Evolutionary conservation across 2,113 vertebrate species (phyloP).

Genomic region (Anas platyrhynchos): DNA sequence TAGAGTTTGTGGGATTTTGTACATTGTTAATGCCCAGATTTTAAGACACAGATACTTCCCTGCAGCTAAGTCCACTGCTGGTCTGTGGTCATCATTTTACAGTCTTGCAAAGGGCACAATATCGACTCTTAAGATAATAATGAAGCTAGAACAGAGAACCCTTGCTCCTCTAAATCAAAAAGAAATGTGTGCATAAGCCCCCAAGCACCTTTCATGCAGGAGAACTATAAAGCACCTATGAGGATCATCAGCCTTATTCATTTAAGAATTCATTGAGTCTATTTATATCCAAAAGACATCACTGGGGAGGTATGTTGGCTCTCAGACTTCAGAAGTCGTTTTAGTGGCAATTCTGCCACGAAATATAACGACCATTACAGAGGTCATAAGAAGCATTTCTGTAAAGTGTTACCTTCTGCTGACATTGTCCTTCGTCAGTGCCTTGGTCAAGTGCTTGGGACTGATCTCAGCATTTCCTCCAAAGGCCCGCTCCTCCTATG

Average conservation of each 20-base stretch:
- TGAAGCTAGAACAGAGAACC: accelerated
- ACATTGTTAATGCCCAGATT: not conserved
- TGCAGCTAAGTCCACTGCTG: not conserved
- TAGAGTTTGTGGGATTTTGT: not conserved
- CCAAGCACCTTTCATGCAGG: not conserved
- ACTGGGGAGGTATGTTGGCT: not conserved
- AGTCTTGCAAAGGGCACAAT: accelerated
- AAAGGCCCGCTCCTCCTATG: not conserved
- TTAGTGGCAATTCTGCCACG: not conserved
- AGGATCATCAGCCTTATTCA: not conserved
- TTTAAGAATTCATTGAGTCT: not conserved
- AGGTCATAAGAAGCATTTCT: not conserved
- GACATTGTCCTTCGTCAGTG: not conserved
- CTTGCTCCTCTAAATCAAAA: not conserved
- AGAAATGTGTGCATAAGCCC: not conserved
- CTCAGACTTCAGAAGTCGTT: not conserved
- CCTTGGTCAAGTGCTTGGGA: not conserved
- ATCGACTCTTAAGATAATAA: not conserved
- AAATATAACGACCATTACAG: not conserved
- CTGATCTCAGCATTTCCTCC: conserved; percentile 15
- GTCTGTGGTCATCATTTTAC: not conserved
- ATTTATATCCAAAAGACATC: not conserved
- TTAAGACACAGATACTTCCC: not conserved
- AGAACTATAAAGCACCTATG: not conserved
- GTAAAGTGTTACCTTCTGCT: conserved; percentile 15